phyloP scores from a whole-genome alignment of 92 coral and sea anemone species.

The Anthopleura xanthogrammica region DNA sequence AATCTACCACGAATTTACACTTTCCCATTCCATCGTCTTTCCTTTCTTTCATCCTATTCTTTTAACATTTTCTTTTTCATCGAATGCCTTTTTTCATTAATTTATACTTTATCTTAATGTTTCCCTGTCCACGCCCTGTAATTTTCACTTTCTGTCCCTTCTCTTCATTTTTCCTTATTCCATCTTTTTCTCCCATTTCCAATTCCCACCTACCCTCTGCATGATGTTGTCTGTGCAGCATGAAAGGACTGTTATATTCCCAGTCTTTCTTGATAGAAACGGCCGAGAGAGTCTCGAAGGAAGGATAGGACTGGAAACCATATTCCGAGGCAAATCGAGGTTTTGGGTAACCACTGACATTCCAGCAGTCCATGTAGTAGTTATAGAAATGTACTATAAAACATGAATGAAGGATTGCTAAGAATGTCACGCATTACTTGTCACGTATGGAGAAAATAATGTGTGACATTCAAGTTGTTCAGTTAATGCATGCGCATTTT shows the following conservation, averaged over 20 bases:
- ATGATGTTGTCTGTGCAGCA: conserved; percentile 97
- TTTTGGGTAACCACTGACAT: conserved; percentile 82
- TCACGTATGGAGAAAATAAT: background rate
- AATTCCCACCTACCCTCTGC: conserved; percentile 59
- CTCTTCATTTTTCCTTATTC: background rate
- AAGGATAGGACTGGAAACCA: conserved; percentile 98
- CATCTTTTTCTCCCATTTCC: background rate
- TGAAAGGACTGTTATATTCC: conserved; percentile 79
- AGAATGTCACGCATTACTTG: background rate
- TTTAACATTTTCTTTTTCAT: too few species aligned
- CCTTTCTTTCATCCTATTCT: too few species aligned
- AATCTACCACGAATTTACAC: too few species aligned
- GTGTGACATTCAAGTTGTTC: too few species aligned
- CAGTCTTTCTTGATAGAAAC: conserved; percentile 88
- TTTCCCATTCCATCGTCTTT: background rate
- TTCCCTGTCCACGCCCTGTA: background rate
- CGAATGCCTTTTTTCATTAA: background rate
- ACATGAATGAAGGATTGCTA: background rate
- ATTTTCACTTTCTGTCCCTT: background rate
- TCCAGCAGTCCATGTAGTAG: conserved; percentile 89
- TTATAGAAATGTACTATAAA: conserved; percentile 82
- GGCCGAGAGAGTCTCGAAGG: conserved; percentile 82
- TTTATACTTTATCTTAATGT: background rate
- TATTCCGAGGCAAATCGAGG: conserved; percentile 99
- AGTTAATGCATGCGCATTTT: too few species aligned